phyloP scores from a whole-genome alignment of 2,888 invertebrate species.

The Heliconius aoede region DNA sequence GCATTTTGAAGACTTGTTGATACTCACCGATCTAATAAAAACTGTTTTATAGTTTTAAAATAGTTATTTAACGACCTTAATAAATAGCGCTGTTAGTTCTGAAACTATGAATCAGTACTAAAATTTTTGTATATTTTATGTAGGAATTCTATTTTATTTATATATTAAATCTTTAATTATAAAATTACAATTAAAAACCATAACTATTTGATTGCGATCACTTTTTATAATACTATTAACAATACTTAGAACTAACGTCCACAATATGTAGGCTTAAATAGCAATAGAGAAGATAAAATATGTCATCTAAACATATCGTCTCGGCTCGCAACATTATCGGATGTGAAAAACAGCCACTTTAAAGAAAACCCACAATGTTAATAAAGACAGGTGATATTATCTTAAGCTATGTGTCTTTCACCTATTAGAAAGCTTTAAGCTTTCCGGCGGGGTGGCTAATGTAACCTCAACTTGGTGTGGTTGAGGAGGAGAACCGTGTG shows the following conservation, averaged over 20 bases:
- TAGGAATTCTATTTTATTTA: not conserved
- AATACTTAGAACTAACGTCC: not conserved
- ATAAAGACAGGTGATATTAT: no score
- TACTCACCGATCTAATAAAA: slow-evolving; percentile 4
- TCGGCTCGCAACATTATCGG: no score
- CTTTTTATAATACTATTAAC: not conserved
- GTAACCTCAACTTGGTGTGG: not conserved
- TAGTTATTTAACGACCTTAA: slow-evolving; percentile 14
- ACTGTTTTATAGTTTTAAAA: not conserved
- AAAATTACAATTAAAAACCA: not conserved
- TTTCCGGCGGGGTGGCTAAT: no score
- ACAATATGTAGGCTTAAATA: not conserved
- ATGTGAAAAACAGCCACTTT: no score
- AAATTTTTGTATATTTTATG: not conserved
- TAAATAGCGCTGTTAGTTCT: slow-evolving; percentile 8
- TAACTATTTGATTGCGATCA: not conserved
- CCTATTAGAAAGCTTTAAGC: not conserved
- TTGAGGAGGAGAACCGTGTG: not conserved
- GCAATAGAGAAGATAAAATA: not conserved
- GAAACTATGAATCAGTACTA: slow-evolving; percentile 14
- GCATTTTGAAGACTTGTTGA: not conserved
- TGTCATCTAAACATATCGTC: not conserved
- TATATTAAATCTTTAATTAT: not conserved
- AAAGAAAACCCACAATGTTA: no score
- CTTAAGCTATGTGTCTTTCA: no score